A percentile compares a stretch with the other conserved stretches of the same genome.
phyloP scores from a whole-genome alignment of 1,140 invertebrate genomes.

The Aphaenogaster ashmeadi region DNA sequence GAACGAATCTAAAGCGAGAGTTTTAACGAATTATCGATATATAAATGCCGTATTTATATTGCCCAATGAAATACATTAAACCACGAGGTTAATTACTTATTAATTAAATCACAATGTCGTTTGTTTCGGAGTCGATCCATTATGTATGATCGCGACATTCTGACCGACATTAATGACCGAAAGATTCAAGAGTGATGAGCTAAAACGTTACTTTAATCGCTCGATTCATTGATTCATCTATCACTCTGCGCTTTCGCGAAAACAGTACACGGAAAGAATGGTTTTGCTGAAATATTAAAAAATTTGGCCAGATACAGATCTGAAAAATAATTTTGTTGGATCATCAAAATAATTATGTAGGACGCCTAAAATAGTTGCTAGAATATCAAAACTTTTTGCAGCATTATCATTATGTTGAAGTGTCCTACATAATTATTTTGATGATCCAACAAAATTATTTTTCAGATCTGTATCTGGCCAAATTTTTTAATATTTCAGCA shows the following conservation, averaged over 20 bases:
- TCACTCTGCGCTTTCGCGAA: neutral
- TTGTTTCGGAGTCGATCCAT: neutral
- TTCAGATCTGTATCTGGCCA: too few relatives aligned
- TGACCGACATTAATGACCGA: neutral
- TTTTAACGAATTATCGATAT: slow-evolving; percentile 12
- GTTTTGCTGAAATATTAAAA: too few relatives aligned
- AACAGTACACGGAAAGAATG: too few relatives aligned
- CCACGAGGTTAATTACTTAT: neutral
- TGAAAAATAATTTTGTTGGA: too few relatives aligned
- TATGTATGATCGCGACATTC: neutral
- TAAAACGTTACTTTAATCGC: neutral
- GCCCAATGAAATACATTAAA: neutral
- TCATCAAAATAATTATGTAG: too few relatives aligned
- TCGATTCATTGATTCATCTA: neutral
- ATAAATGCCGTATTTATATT: neutral
- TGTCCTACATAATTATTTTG: too few relatives aligned
- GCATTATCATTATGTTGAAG: too few relatives aligned
- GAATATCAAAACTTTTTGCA: too few relatives aligned
- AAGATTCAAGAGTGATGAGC: neutral
- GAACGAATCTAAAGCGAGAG: neutral
- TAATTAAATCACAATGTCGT: neutral
- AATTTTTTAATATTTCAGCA: too few relatives aligned
- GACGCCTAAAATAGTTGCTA: too few relatives aligned
- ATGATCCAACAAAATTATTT: too few relatives aligned
- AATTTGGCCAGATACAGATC: too few relatives aligned